Conservation (phyloP, 2,888 invertebrate genomes). For the Hecatera dysodea region DNA sequence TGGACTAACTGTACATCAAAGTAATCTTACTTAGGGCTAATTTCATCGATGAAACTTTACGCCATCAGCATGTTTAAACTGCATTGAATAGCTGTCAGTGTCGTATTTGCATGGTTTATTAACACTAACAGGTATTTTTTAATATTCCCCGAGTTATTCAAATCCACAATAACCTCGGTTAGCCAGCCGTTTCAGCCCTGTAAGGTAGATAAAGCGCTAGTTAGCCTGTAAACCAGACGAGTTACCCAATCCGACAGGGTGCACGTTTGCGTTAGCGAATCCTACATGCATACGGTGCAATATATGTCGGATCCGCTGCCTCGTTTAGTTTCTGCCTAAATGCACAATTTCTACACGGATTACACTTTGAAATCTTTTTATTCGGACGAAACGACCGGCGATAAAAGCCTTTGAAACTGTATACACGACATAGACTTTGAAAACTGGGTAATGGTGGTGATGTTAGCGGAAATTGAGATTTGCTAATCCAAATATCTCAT, state of each 20-base stretch:
- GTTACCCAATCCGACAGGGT: conserved; percentile 30
- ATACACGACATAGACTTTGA: conserved; percentile 1
- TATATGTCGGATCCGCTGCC: conserved; percentile 15
- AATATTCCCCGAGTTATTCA: background rate
- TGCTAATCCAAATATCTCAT: background rate
- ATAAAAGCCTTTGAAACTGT: conserved; percentile 14
- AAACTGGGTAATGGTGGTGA: background rate
- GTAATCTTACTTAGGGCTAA: too few species aligned
- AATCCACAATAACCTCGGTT: background rate
- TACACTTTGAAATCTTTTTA: conserved; percentile 26
- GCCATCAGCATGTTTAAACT: background rate
- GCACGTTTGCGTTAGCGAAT: conserved; percentile 34
- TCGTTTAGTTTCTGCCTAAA: conserved; percentile 43
- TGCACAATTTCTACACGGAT: conserved; percentile 38
- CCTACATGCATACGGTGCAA: conserved; percentile 24
- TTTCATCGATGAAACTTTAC: background rate
- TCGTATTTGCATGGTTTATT: background rate
- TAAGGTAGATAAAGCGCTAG: conserved; percentile 14
- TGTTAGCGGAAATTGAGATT: background rate
- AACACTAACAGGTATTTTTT: background rate
- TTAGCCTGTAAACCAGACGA: conserved; percentile 28
- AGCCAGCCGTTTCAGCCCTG: conserved; percentile 15
- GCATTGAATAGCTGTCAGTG: background rate
- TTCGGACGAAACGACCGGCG: conserved; percentile 5
- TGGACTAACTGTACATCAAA: too few species aligned